Evolutionary conservation across 2,888 invertebrate genomes (phyloP).

Genomic region (Tipula vernalis): DNA sequence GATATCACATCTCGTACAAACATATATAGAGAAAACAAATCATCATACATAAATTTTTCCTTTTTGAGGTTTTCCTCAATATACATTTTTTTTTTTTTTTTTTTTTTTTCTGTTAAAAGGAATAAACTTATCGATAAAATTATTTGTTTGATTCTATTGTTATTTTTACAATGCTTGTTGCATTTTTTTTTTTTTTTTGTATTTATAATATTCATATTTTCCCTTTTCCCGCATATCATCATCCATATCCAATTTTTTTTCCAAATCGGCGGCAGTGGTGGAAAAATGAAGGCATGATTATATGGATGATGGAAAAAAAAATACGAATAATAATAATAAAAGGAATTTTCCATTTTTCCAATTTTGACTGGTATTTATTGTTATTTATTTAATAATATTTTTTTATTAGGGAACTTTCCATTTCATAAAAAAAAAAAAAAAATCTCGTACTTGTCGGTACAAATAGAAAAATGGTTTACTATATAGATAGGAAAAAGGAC

Average conservation of each 20-base stretch:
- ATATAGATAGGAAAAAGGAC: not conserved
- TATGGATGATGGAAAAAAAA: not conserved
- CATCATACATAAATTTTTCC: not conserved
- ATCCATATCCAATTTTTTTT: not conserved
- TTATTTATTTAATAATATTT: not conserved
- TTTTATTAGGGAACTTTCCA: not conserved
- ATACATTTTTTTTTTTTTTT: not conserved
- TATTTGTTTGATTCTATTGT: not conserved
- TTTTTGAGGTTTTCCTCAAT: slow-evolving; percentile 4
- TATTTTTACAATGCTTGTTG: not conserved
- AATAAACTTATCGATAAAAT: not conserved
- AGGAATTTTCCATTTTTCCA: slow-evolving; percentile 1
- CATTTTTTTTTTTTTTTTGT: not conserved
- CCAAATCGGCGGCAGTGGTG: not conserved
- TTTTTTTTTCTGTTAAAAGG: not conserved
- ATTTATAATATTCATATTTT: not conserved
- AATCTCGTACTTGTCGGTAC: not conserved
- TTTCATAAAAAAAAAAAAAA: not conserved
- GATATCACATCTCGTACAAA: not conserved
- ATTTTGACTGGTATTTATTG: slow-evolving; percentile 4
- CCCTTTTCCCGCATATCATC: not conserved
- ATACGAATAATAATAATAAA: not conserved
- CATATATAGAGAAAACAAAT: not conserved
- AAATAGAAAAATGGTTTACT: not conserved
- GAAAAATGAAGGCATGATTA: not conserved